Evolutionary conservation across 2,888 invertebrate species (phyloP).

Genomic region (Caenorhabditis angaria): DNA sequence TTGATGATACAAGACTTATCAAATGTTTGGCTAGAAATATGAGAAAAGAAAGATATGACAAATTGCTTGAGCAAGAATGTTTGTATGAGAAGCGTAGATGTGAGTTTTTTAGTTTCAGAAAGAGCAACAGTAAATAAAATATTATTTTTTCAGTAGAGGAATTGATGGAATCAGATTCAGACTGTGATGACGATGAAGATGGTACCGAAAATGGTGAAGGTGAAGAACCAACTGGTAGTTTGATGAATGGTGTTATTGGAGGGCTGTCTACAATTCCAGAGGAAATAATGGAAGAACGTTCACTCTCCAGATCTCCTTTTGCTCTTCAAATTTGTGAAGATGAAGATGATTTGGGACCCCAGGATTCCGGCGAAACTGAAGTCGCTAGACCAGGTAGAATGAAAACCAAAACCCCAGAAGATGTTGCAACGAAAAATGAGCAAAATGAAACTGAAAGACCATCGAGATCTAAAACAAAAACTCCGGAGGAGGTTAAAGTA

Average conservation of each 20-base stretch:
- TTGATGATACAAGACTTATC: not conserved
- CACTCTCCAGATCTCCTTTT: not conserved
- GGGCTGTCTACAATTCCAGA: too few relatives aligned
- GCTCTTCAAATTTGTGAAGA: not conserved
- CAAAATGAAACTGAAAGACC: too few relatives aligned
- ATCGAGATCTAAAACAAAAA: too few relatives aligned
- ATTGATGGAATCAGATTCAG: not conserved
- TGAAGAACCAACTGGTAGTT: not conserved
- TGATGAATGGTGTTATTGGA: not conserved
- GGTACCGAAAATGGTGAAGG: not conserved
- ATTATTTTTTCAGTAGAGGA: not conserved
- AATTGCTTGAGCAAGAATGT: conserved; percentile 5
- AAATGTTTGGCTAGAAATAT: not conserved
- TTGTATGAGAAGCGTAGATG: not conserved
- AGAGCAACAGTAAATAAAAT: not conserved
- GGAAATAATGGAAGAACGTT: not conserved
- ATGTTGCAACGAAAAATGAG: too few relatives aligned
- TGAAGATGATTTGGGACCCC: too few relatives aligned
- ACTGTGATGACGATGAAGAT: not conserved
- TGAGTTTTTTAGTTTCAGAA: not conserved
- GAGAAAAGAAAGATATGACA: not conserved
- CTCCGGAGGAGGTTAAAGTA: too few relatives aligned
- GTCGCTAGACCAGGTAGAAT: too few relatives aligned
- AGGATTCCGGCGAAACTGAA: too few relatives aligned
- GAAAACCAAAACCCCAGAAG: too few relatives aligned